A percentile compares a stretch with the other conserved stretches of the same genome.
phyloP scores from a whole-genome alignment of 2,113 vertebrate species.

The Cryptomyrus ogoouensis region DNA sequence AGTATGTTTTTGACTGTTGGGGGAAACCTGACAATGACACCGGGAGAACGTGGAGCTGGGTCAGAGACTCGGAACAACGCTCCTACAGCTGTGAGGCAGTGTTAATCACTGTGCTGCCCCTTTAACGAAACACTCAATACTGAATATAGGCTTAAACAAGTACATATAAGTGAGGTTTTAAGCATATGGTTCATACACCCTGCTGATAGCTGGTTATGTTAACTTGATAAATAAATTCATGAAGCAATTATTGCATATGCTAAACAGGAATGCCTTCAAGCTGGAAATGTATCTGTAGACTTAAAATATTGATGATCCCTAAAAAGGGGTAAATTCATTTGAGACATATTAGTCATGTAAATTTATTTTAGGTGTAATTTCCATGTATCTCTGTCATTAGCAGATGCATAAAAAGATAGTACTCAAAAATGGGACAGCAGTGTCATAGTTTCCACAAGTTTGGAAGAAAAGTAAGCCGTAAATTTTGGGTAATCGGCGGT shows the following conservation, averaged over 20 bases:
- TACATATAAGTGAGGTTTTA: not conserved
- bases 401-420: not conserved
- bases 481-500: not conserved
- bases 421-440: not conserved
- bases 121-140: not conserved
- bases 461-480: not conserved
- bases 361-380: not conserved
- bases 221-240: not conserved
- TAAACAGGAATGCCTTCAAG: not conserved
- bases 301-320: not conserved
- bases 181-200: not conserved
- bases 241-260: not conserved
- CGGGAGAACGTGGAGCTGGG: not conserved
- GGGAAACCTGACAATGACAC: not conserved
- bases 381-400: not conserved
- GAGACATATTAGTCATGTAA: not conserved
- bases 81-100: not conserved
- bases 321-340: not conserved
- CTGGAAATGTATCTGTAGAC: not conserved
- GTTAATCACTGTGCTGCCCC: not conserved
- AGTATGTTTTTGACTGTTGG: not conserved
- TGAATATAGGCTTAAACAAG: not conserved
- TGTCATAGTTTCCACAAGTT: not conserved
- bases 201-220: not conserved
- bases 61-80: not conserved